Evolutionary conservation across 2,797 vertebrate species (phyloP), one percentile per base, ranked within the genome.

Genomic region (Vultur gryphus): DNA sequence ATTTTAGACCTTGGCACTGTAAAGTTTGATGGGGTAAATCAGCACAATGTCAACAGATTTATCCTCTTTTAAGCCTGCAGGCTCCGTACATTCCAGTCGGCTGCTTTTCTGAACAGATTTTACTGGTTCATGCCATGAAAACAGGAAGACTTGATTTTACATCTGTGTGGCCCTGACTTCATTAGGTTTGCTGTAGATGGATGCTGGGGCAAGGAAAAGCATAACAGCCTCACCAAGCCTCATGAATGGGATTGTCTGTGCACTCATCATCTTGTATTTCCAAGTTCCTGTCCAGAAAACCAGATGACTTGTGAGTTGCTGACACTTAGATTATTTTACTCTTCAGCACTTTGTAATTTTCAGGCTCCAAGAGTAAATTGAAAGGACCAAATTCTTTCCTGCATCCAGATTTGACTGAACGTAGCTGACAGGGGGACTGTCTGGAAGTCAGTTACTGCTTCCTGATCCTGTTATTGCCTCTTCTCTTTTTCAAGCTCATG

Each of bases 61-160:
- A 58, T 52, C 52, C 9, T 64, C 41, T 64, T 75, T 48, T 41
- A 67, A 78, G 39, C 37, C 29, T 61, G 48, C n/a, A 48, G 21
- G 31, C 33, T 35, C 19, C 3, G 0, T 44, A 9, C 16, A 2
- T 71, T 81, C 39, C 7, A 2, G 8, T 55, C 39, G 14, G 28
- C 44, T 75, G 23, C 65, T 70, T 92, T 87, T 72, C 49, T 79
- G 29, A 72, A 43, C 61, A 67, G 31, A 46, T 67, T 88, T 92
- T 64, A 37, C 49, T 62, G 5, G 4, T 67, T 84, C 18, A 24
- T 62, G 29, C 43, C n/a, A 80, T 26, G 54, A 88, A 87, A 92
- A 52, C 23, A 80, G 13, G 64, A 87, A 51, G n/a, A 49, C 28
- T 72, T 79, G 17, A 18, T 64, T 92, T 84, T 84, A 44, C 11